Evolutionary conservation across 2,888 invertebrate species (phyloP).

Genomic region (Candidula unifasciata): DNA sequence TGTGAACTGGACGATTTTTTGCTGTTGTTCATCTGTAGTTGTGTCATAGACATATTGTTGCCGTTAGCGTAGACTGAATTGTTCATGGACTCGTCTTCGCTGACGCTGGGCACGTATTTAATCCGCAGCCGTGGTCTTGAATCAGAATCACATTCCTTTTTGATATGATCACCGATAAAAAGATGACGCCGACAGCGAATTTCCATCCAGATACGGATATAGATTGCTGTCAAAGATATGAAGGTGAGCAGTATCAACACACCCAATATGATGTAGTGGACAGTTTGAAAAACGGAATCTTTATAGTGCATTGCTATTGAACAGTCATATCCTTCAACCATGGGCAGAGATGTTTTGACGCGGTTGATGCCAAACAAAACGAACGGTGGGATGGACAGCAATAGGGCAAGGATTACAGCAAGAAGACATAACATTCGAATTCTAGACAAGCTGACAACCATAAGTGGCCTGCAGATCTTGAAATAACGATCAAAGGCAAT

Average conservation of each 20-base stretch:
- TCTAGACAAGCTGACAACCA: conserved; percentile 62
- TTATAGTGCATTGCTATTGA: conserved; percentile 64
- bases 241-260: conserved; percentile 63
- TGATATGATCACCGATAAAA: conserved; percentile 55
- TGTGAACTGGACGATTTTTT: conserved; percentile 1
- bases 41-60: conserved; percentile 30
- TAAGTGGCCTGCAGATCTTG: conserved; percentile 69
- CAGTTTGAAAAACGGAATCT: conserved; percentile 58
- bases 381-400: conserved; percentile 63
- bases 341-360: conserved; percentile 55
- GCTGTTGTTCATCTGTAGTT: conserved; percentile 30
- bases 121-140: conserved; percentile 30
- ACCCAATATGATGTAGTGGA: conserved; percentile 61
- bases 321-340: conserved; percentile 64
- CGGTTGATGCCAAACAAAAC: conserved; percentile 65
- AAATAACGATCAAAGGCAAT: conserved; percentile 72
- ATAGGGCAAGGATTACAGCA: conserved; percentile 61
- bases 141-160: conserved; percentile 26
- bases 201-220: conserved; percentile 60
- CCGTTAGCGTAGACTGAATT: conserved; percentile 43
- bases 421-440: conserved; percentile 64
- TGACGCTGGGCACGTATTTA: conserved; percentile 61
- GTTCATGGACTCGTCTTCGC: conserved; percentile 59
- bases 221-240: conserved; percentile 62
- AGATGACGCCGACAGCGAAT: conserved; percentile 55